Evolutionary conservation across 2,888 invertebrate species (phyloP).

Genomic region (Cephus spinipes): DNA sequence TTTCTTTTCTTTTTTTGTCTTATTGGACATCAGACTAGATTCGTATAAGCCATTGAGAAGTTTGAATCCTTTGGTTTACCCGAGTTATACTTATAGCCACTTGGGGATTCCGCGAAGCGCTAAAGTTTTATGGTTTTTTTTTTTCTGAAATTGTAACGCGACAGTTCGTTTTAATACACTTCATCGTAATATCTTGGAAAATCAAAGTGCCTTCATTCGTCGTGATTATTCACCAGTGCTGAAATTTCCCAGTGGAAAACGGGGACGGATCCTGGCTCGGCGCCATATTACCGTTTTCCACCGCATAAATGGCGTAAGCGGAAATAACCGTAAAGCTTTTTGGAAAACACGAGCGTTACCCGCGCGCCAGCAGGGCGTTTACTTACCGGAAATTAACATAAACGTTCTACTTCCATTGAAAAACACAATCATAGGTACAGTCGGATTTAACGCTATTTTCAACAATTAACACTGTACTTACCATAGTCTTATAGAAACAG

Average conservation of each 20-base stretch:
- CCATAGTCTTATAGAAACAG: neutral
- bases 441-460: neutral
- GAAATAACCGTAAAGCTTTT: slow-evolving; percentile 33
- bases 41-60: neutral
- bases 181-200: neutral
- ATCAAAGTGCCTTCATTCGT: neutral
- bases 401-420: neutral
- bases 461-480: neutral
- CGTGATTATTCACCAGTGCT: neutral
- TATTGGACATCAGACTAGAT: neutral
- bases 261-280: slow-evolving; percentile 32
- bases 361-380: slow-evolving; percentile 26
- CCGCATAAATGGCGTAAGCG: slow-evolving; percentile 18
- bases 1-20: neutral
- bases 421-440: neutral
- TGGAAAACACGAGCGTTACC: slow-evolving; percentile 12
- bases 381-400: slow-evolving; percentile 33
- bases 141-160: neutral
- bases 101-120: neutral
- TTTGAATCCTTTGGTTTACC: neutral
- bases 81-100: neutral
- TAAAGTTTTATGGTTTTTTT: neutral
- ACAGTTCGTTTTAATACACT: neutral
- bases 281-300: slow-evolving; percentile 36
- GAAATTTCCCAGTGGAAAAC: slow-evolving; percentile 10